Evolutionary conservation across 2,888 invertebrate species (phyloP), one percentile per base, ranked within the genome.

Genomic region (Tolmerus cingulatus): DNA sequence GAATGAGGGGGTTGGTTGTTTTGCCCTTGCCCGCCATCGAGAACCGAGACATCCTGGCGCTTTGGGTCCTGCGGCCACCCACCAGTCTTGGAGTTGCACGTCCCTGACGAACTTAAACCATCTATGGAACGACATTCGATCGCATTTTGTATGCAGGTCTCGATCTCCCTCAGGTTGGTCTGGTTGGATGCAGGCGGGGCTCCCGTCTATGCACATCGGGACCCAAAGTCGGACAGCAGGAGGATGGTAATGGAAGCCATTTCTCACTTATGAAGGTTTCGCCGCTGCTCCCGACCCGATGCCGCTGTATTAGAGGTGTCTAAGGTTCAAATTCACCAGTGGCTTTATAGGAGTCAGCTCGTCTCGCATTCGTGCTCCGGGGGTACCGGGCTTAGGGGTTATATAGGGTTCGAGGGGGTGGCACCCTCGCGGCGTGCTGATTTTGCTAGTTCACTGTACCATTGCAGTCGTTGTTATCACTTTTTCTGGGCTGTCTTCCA

Each of bases 81-180:
- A 51, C 79, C 79, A 79, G 66, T 23, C 23, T 66, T 66, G 12
- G 55, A 66, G 27, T 30, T 86, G 86, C 86, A 86, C 86, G 86
- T 86, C 77, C 77, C 51, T 77, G 77, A 76, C 77, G 55, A 77
- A 86, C 77, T 85, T 85, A 85, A 43, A 74, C 46, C 40, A 27
- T 57, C 74, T 57, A 40, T 74, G 88, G 87, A 87, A 88, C 81
- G 86, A 84, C 87, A 87, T 88, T 87, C 88, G 87, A 88, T 88
- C 86, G 86, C 86, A 88, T 88, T 88, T 82, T 78, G 88, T 87
- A 88, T 88, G 87, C 88, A 88, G 86, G 87, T 82, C 86, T 86
- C 87, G 88, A 79, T 81, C 85, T 88, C n/a, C n/a, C 74, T 55
- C 88, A 88, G 88, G 88, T 88, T 87, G 76, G 86, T 76, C 77